Evolutionary conservation across 2,113 vertebrate genomes (phyloP), one percentile per base, ranked within the genome.

Genomic region (Nymphicus hollandicus): DNA sequence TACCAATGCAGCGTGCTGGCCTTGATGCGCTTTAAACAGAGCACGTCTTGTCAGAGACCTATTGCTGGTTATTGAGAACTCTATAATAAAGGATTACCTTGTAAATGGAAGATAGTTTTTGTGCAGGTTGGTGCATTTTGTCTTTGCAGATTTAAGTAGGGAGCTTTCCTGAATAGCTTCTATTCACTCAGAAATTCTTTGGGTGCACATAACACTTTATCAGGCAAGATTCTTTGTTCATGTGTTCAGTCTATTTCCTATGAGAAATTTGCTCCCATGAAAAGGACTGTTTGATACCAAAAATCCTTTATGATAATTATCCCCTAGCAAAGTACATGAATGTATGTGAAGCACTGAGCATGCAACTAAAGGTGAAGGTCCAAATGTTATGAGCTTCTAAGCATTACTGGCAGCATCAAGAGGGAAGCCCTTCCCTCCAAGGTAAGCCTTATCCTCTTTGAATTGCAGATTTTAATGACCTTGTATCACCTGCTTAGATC

Each of bases 401-500:
- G 35, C 27, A 3, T 44, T 80, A 13, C 12, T 72, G 23, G 33
- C 53, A 93, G 44, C 44, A 60, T 7, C 58, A 18, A 9, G n/a
- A 78, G 61, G 35, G 35, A 37, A 79, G 16, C 14, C 5, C 25
- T 53, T 39, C 13, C 39, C 33, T 76, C 37, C 37, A 24, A 77
- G 50, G 23, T 20, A n/a, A 79, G 76, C n/a, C 19, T 91, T 66
- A 31, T 47, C 43, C 29, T 91, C 60, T 77, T 77, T 28, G 43
- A 81, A 37, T 1, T 33, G 35, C 43, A 9, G 25, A 49, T 96
- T 46, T 87, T 68, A 80, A 90, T 89, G 17, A 72, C 61, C 55
- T 78, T 55, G 2, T 65, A 25, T 71, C 24, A 2, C 77, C n/a
- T 86, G 29, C 50, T 82, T 81, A 99, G 99, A 99, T 79, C 98